phyloP scores from a whole-genome alignment of 1,140 invertebrate species.

The Eupristina koningsbergeri region DNA sequence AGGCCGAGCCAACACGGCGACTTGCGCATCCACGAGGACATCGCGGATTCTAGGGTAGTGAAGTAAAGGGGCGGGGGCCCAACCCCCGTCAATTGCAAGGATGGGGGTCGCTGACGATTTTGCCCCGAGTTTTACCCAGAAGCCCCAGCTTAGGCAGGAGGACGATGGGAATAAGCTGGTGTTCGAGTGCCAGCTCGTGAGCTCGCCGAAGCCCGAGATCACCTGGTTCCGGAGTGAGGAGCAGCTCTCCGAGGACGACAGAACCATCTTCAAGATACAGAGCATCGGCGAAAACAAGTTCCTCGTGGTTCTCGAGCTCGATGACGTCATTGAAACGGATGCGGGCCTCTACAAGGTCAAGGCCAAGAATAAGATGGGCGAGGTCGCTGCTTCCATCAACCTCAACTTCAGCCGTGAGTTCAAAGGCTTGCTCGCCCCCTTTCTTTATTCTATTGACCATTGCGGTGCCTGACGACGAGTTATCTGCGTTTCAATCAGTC shows the following conservation, averaged over 20 bases:
- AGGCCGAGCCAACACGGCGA: neutral
- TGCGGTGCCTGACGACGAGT: neutral
- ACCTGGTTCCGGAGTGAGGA: slow-evolving; percentile 92
- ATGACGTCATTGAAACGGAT: slow-evolving; percentile 96
- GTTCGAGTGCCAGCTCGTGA: slow-evolving; percentile 93
- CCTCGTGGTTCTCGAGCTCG: slow-evolving; percentile 91
- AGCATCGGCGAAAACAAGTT: slow-evolving; percentile 89
- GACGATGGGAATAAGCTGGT: slow-evolving; percentile 96
- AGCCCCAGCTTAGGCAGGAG: slow-evolving; percentile 95
- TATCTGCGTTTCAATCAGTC: too few relatives aligned
- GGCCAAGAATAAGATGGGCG: slow-evolving; percentile 97
- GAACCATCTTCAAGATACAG: slow-evolving; percentile 90
- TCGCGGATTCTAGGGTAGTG: neutral
- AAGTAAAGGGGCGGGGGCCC: slow-evolving; percentile 12
- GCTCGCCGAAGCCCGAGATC: slow-evolving; percentile 91
- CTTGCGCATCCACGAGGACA: neutral
- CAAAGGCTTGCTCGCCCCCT: neutral
- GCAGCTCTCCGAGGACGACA: slow-evolving; percentile 84
- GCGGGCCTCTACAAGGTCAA: slow-evolving; percentile 98
- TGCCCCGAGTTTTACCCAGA: slow-evolving; percentile 97
- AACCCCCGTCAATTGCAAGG: slow-evolving; percentile 21
- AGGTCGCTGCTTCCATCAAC: slow-evolving; percentile 98
- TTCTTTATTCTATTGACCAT: neutral
- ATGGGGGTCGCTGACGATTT: slow-evolving; percentile 93
- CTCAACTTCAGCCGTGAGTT: slow-evolving; percentile 98